Percentiles rank a stretch among this genome's conserved stretches.
phyloP scores from a whole-genome alignment of 2,797 vertebrate species.

The Chromobotia macracanthus region DNA sequence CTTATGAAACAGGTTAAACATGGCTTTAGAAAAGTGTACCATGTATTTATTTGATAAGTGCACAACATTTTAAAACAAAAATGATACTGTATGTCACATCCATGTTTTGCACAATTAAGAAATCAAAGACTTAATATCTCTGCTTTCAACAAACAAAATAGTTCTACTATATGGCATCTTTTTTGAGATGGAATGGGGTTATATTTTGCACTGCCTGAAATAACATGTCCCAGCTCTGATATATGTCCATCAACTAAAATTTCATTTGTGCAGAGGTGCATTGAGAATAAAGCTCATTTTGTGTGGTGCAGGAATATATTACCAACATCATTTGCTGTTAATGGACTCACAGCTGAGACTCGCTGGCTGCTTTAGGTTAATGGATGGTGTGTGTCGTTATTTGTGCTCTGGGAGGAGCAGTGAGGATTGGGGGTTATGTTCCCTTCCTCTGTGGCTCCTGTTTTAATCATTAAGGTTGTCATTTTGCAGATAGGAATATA shows the following conservation, averaged over 20 bases:
- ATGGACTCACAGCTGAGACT: conserved; percentile 59
- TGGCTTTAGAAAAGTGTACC: not conserved
- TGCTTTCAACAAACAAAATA: not conserved
- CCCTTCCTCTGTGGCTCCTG: conserved; percentile 44
- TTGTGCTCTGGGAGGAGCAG: conserved; percentile 54
- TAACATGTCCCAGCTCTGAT: conserved; percentile 12
- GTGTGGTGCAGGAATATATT: conserved; percentile 47
- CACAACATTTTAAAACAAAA: too few species aligned
- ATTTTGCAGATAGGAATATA: conserved; percentile 60
- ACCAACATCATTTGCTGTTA: conserved; percentile 55
- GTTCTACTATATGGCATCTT: not conserved
- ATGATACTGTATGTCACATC: too few species aligned
- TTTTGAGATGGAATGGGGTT: conserved; percentile 15
- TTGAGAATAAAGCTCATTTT: conserved; percentile 41
- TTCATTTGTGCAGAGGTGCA: conserved; percentile 39
- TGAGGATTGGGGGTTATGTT: conserved; percentile 55
- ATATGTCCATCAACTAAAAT: conserved; percentile 27
- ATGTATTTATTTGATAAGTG: not conserved
- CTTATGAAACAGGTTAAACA: not conserved
- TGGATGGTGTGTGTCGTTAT: conserved; percentile 58
- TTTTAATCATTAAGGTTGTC: conserved; percentile 62
- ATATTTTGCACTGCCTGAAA: not conserved
- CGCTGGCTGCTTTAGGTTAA: conserved; percentile 58
- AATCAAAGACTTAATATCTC: not conserved
- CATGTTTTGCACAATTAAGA: too few species aligned